Percentiles rank a stretch among this genome's conserved stretches.
Evolutionary conservation across 1,140 invertebrate species (phyloP).

Genomic region (Rhopalosiphum padi): DNA sequence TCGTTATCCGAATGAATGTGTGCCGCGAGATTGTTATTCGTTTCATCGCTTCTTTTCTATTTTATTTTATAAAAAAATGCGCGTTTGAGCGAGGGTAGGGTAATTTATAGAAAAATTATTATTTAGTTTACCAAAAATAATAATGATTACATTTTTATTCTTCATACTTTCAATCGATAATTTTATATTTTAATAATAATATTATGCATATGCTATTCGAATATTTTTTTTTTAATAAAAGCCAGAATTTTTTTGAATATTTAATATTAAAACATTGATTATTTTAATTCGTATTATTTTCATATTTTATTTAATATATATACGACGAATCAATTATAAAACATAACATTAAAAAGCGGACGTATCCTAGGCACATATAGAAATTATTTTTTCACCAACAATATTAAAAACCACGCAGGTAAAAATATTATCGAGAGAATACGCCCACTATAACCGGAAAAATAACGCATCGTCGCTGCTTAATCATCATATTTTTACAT

Average conservation of each 20-base stretch:
- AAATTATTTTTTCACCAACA: slow-evolving; percentile 20
- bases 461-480: slow-evolving; percentile 15
- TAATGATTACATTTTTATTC: not conserved
- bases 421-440: slow-evolving; percentile 31
- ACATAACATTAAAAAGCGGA: not conserved
- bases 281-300: not conserved
- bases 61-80: not conserved
- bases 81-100: not conserved
- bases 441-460: slow-evolving; percentile 45
- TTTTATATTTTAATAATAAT: slow-evolving; percentile 13
- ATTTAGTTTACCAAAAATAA: not conserved
- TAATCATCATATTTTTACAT: slow-evolving; percentile 45
- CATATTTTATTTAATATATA: not conserved
- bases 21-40: not conserved
- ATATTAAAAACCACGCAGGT: slow-evolving; percentile 28
- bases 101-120: not conserved
- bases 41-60: not conserved
- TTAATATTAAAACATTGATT: not conserved
- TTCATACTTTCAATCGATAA: not conserved
- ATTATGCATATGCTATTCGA: not conserved
- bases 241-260: not conserved
- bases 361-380: not conserved
- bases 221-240: slow-evolving; percentile 14
- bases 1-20: not conserved
- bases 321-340: slow-evolving; percentile 22